Base-by-base conservation (phyloP, 92 coral and sea anemone genomes). In the Isaurus tuberculatus region DNA sequence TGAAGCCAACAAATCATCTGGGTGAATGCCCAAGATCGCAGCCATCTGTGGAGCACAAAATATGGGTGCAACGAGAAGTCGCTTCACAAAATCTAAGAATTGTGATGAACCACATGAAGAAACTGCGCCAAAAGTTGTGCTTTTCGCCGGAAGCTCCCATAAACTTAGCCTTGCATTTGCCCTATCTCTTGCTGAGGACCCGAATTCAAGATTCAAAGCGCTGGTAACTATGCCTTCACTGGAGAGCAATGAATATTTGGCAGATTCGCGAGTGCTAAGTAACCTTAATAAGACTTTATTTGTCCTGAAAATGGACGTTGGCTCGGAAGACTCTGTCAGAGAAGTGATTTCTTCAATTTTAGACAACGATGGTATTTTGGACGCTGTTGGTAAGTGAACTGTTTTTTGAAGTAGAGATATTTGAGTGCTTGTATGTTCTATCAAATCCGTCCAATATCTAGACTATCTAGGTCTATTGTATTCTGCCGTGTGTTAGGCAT, bases 191-290 rank as follows among this genome's bases (percentile, higher is more conserved):
- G 98, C 99, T 0, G 90, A 91, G 46, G 98, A 96, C 67, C 70
- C 98, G 53, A 90, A 82, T n/a, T 60, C 90, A 19, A 80, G 93
- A 10, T 96, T 92, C 80, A 96, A 96, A 86, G 97, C 92, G 5
- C 80, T 96, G 16, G 98, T 96, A 8, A 88, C 98, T 23, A 94
- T 96, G 94, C 95, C 99, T 5, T 94, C 99, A 5, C 88, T 92
- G 0, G 78, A 88, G 30, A 88, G 94, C 69, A 90, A 92, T 67
- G 99, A 96, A 20, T 90, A 92, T 61, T 73, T 96, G n/a, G 97
- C 93, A 5, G 99, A 96, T 36, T 71, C 99, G 0, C 84, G 94
- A 74, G 89, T 94, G 14, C 86, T 94, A 44, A 92, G 92, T 32
- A 61, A 89, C 14, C 81, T 94, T 26, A 96, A 94, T 90, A 90